These are phyloP conservation scores for Carcharodon carcharias DNA, from an alignment of 2,797 vertebrate genomes.

Conservation along the genomic window DNA sequence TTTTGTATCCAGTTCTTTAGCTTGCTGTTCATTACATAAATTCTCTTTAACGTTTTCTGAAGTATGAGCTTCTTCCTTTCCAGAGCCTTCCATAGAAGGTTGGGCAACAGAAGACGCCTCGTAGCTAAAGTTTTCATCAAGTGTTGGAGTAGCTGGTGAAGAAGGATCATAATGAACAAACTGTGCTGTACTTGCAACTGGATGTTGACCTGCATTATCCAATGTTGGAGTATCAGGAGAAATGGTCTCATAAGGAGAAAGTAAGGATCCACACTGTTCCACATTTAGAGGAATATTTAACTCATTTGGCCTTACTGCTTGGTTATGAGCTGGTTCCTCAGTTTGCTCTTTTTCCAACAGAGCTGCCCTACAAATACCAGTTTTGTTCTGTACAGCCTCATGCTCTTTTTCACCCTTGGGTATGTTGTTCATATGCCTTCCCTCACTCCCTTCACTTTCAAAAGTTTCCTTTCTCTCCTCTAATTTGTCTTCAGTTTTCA, in stretches of 20 bases:
- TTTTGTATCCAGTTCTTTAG: slow-evolving; percentile 14
- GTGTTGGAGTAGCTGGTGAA: slow-evolving; percentile 27
- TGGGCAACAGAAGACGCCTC: background rate
- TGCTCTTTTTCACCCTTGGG: slow-evolving; percentile 42
- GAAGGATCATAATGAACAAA: slow-evolving; percentile 25
- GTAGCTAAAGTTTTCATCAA: slow-evolving; percentile 23
- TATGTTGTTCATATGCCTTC: background rate
- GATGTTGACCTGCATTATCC: background rate
- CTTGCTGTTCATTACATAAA: background rate
- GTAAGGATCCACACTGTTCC: background rate
- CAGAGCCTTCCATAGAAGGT: background rate
- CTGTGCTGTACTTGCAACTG: background rate
- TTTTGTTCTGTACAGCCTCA: slow-evolving; percentile 55
- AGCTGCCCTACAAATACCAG: slow-evolving; percentile 35
- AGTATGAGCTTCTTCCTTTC: background rate
- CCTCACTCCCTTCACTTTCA: slow-evolving; percentile 38
- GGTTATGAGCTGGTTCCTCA: background rate
- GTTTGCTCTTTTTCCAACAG: slow-evolving; percentile 25
- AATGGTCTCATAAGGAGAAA: background rate
- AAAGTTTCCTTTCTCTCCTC: slow-evolving; percentile 40
- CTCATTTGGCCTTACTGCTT: background rate
- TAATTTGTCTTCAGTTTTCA: slow-evolving; percentile 31
- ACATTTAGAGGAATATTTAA: background rate
- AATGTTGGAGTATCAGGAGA: background rate
- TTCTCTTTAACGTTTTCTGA: background rate